A percentile compares a stretch with the other conserved stretches of the same genome.
phyloP scores from a whole-genome alignment of 2,888 invertebrate genomes.

The Gortyna flavago region DNA sequence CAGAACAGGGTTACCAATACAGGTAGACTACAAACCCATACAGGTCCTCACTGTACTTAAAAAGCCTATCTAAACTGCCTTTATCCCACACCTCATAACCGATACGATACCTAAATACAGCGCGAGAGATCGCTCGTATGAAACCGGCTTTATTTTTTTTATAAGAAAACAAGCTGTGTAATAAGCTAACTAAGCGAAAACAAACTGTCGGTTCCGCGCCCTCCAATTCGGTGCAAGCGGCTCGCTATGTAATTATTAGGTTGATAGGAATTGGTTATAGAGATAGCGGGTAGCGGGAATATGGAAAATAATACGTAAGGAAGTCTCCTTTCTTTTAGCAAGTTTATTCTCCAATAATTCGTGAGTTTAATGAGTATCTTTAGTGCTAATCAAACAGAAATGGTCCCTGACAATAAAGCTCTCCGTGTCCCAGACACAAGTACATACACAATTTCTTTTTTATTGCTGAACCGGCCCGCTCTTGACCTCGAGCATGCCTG shows the following conservation, averaged over 20 bases:
- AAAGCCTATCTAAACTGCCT: constrained; percentile 47
- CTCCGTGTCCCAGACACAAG: neutral
- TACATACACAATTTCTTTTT: too few species aligned
- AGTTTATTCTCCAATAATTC: too few species aligned
- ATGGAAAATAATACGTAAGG: neutral
- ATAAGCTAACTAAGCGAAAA: constrained; percentile 70
- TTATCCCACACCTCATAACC: constrained; percentile 48
- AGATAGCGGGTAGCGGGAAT: constrained; percentile 40
- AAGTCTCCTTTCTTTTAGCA: neutral
- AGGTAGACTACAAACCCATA: neutral
- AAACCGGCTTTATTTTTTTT: constrained; percentile 55
- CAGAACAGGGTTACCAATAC: constrained; percentile 10
- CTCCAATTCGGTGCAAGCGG: constrained; percentile 77
- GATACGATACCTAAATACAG: constrained; percentile 60
- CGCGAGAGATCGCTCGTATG: constrained; percentile 50
- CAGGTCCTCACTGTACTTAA: constrained; percentile 35
- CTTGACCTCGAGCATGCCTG: too few species aligned
- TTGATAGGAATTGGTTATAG: constrained; percentile 55
- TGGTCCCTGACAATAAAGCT: neutral
- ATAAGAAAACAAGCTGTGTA: constrained; percentile 49
- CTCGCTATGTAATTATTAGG: constrained; percentile 75
- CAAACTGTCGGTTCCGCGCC: constrained; percentile 77
- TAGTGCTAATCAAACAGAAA: neutral
- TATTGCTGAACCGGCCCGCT: too few species aligned
- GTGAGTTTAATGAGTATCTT: neutral